Base-by-base conservation (phyloP, 92 coral and sea anemone genomes). In the Actinernus sp. region DNA sequence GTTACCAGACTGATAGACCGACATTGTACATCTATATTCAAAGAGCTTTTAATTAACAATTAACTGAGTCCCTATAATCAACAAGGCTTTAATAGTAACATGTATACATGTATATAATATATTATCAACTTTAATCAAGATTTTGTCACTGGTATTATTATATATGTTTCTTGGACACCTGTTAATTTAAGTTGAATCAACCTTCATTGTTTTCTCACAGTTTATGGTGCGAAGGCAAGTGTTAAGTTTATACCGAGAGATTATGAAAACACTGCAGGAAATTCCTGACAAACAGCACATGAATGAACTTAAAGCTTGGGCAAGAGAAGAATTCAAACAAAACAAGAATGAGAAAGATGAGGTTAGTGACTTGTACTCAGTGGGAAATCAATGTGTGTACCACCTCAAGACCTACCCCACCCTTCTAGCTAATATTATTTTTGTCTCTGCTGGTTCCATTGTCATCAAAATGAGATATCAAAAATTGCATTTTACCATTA, bases 281-380 rank as follows among this genome's bases (percentile, higher is more conserved):
- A 74, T 90, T 24, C 75, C 84, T 0, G 78, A 76, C 54, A 56
- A 63, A n/a, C 68, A 71, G 31, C 88, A 83, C 79, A 79, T 27
- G 53, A 71, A 65, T 34, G 86, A 90, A 36, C 86, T 90, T 18
- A 83, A 52, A 54, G 73, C 55, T 16, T 90, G 97, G 97, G 86
- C 97, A 38, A 83, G 89, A 71, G 82, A 83, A 13, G 97, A 90
- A 28, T 90, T 90, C 58, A 81, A 81, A 60, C 76, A 88, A 34
- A 90, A 90, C 65, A 90, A 81, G 39, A 41, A 65, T 18, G 82
- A 81, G 48, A 85, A 74, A 57, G 89, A 90, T 26, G 88, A 85
- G 85, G 97, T 89, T 55, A 14, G 32, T 16, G 19, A n/a, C 14
- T 34, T 13, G 4, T 16, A 45, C 18, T 4, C 25, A 4, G 6